Conservation (phyloP, 2,888 invertebrate genomes). For the Meandrusa payeni region DNA sequence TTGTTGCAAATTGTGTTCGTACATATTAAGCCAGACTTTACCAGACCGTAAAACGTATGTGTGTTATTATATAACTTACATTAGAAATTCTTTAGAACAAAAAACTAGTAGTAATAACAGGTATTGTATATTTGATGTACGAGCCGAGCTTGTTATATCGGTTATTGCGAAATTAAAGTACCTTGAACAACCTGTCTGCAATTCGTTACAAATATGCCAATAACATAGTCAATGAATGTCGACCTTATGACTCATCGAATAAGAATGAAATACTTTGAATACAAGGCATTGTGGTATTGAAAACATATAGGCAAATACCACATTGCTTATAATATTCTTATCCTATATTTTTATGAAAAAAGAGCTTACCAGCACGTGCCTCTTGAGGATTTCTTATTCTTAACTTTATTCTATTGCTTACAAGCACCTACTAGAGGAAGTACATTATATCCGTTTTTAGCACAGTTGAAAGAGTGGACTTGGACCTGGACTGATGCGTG, state of each 20-base stretch:
- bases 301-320: no score
- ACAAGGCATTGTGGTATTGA: not conserved
- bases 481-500: no score
- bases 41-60: slow-evolving; percentile 16
- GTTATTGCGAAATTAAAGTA: slow-evolving; percentile 20
- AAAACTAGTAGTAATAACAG: slow-evolving; percentile 16
- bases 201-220: slow-evolving; percentile 24
- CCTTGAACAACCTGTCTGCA: slow-evolving; percentile 17
- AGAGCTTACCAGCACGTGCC: no score
- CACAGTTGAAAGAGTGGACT: no score
- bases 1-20: slow-evolving; percentile 16
- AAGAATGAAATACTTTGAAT: slow-evolving; percentile 16
- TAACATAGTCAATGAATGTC: slow-evolving; percentile 17
- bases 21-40: slow-evolving; percentile 1
- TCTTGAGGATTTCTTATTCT: no score
- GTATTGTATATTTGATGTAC: slow-evolving; percentile 18
- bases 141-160: slow-evolving; percentile 10
- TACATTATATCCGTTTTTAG: no score
- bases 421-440: no score
- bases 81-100: slow-evolving; percentile 18
- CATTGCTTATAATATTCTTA: no score
- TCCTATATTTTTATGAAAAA: no score
- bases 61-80: slow-evolving; percentile 19
- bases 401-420: no score
- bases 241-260: slow-evolving; percentile 19